Evolutionary conservation across 2,113 vertebrate genomes (phyloP).

Genomic region (Apaloderma vittatum): DNA sequence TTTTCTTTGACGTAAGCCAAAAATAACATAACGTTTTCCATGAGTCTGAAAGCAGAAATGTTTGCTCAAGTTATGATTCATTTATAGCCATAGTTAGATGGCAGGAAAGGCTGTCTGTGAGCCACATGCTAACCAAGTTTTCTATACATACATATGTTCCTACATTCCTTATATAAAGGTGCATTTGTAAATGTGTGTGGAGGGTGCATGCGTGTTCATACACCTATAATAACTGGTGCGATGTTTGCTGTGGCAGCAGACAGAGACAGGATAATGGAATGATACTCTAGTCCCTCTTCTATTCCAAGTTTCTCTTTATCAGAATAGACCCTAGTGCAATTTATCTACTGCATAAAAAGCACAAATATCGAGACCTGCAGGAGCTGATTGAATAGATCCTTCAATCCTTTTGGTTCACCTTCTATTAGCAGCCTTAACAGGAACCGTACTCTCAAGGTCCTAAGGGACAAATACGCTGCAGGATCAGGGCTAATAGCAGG

Average conservation of each 20-base stretch:
- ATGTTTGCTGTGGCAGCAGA: not conserved
- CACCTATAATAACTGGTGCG: not conserved
- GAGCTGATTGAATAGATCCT: not conserved
- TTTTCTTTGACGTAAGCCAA: constrained; percentile 8
- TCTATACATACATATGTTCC: not conserved
- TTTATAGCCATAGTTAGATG: not conserved
- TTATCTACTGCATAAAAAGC: not conserved
- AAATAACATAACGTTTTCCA: constrained; percentile 15
- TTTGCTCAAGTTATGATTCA: constrained; percentile 26
- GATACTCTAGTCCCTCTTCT: not conserved
- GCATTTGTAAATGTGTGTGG: not conserved
- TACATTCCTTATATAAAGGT: not conserved
- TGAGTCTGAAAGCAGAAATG: not conserved
- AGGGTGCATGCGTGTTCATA: not conserved
- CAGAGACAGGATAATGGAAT: not conserved
- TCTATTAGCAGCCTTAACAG: not conserved
- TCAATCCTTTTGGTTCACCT: not conserved
- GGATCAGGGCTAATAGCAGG: not conserved
- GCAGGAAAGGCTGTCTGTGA: constrained; percentile 25
- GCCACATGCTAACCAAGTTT: not conserved
- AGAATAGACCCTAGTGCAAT: not conserved
- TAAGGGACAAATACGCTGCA: not conserved
- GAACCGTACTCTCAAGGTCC: rapidly evolving
- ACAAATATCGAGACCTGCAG: not conserved
- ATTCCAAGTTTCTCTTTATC: not conserved